Conservation (phyloP, 2,888 invertebrate genomes). For the Caradrina kadenii region DNA sequence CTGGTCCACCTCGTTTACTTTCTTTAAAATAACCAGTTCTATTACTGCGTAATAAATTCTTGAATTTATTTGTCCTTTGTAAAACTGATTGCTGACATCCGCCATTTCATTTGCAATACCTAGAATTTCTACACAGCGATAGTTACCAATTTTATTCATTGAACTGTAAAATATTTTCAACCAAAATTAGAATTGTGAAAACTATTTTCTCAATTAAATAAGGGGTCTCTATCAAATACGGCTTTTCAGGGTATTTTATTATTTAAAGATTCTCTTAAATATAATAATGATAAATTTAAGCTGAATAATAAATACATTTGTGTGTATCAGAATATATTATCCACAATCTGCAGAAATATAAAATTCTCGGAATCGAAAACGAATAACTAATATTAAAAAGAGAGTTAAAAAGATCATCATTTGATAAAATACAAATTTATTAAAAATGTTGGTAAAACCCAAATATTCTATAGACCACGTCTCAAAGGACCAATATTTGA, state of each 20-base stretch:
- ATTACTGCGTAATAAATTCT: constrained; percentile 43
- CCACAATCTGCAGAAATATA: neutral
- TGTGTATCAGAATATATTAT: neutral
- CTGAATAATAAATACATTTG: neutral
- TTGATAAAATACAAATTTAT: constrained; percentile 2
- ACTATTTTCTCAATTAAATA: too few relatives aligned
- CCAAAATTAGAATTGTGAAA: too few relatives aligned
- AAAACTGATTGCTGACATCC: constrained; percentile 39
- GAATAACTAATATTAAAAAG: constrained; percentile 15
- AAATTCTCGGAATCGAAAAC: neutral
- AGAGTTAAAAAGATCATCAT: constrained; percentile 21
- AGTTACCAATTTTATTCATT: neutral
- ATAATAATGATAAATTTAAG: too few relatives aligned
- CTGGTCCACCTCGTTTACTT: constrained; percentile 14
- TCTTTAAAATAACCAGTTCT: constrained; percentile 30
- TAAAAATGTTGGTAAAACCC: constrained; percentile 24
- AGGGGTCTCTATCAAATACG: too few relatives aligned
- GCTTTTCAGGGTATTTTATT: too few relatives aligned
- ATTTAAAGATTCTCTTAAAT: too few relatives aligned
- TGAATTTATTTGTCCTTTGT: constrained; percentile 34
- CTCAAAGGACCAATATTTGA: constrained; percentile 22
- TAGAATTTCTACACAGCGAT: constrained; percentile 27
- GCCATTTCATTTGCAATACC: constrained; percentile 17
- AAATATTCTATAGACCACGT: neutral
- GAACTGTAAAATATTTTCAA: too few relatives aligned